phyloP scores from a whole-genome alignment of 2,797 vertebrate species.

The Pyrocephalus nanus region DNA sequence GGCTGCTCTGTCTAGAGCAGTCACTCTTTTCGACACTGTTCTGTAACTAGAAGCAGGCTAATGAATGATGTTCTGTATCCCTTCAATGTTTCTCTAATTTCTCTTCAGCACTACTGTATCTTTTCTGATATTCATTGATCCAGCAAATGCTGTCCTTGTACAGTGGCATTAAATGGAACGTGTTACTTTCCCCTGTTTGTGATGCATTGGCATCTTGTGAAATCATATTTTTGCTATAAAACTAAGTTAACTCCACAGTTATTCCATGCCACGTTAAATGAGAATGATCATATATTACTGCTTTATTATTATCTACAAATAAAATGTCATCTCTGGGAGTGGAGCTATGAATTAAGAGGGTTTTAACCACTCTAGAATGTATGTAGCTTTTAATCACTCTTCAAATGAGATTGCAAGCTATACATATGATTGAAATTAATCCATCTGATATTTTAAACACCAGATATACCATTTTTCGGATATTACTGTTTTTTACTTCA shows the following conservation, averaged over 20 bases:
- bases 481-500: neutral
- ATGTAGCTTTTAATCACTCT: neutral
- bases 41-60: neutral
- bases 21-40: neutral
- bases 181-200: neutral
- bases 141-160: neutral
- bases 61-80: neutral
- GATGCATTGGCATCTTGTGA: neutral
- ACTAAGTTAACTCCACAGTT: neutral
- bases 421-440: neutral
- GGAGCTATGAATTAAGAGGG: neutral
- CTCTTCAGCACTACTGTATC: neutral
- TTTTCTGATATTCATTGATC: neutral
- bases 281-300: neutral
- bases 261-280: neutral
- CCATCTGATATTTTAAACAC: neutral
- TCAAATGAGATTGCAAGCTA: neutral
- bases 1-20: neutral
- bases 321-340: neutral
- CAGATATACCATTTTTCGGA: neutral
- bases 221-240: neutral
- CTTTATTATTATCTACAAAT: neutral
- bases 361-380: neutral
- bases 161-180: rapidly evolving
- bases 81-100: neutral